Evolutionary conservation across 1,140 invertebrate species (phyloP).

Genomic region (Aphaenogaster rudis): DNA sequence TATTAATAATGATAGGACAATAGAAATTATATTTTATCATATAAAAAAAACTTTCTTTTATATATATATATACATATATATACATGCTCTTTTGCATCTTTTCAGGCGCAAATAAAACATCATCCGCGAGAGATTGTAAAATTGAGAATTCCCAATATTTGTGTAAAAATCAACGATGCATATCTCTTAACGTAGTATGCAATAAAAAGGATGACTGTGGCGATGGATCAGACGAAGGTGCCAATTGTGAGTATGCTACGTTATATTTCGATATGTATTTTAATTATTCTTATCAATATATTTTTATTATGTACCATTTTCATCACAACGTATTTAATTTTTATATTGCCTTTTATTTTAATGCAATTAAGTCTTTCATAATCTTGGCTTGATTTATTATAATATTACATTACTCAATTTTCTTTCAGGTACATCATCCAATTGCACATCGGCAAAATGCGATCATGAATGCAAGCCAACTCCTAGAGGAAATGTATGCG

Average conservation of each 20-base stretch:
- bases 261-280: neutral
- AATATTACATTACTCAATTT: constrained; percentile 14
- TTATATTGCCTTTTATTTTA: neutral
- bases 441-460: constrained; percentile 65
- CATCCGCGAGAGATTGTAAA: constrained; percentile 83
- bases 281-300: neutral
- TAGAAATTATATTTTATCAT: constrained; percentile 32
- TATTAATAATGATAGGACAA: constrained; percentile 7
- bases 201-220: constrained; percentile 92
- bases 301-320: neutral
- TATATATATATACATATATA: no score
- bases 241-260: constrained; percentile 86
- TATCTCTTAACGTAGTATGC: constrained; percentile 90
- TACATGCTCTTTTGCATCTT: neutral
- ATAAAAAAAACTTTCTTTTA: constrained; percentile 71
- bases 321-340: neutral
- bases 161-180: constrained; percentile 90
- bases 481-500: constrained; percentile 91
- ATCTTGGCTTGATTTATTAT: neutral
- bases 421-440: constrained; percentile 52
- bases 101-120: constrained; percentile 51
- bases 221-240: constrained; percentile 92
- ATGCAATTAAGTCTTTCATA: neutral
- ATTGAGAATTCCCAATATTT: constrained; percentile 85
- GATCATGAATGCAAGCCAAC: constrained; percentile 82